phyloP scores from a whole-genome alignment of 2,113 vertebrate genomes.

The Eptesicus fuscus region DNA sequence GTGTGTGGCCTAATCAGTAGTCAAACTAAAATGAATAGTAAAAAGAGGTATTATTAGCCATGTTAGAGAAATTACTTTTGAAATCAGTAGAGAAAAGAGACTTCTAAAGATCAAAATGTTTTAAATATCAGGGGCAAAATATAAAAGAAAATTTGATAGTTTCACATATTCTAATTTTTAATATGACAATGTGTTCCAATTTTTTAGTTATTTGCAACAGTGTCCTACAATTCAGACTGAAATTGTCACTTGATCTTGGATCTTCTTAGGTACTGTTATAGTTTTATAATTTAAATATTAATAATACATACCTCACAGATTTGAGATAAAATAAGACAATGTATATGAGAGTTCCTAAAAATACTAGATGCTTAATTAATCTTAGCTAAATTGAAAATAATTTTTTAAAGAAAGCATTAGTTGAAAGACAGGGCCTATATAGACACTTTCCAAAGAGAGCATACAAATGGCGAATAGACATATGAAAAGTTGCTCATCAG shows the following conservation, averaged over 20 bases:
- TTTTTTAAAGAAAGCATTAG: background rate
- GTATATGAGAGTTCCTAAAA: background rate
- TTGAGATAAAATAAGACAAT: background rate
- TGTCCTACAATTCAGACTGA: background rate
- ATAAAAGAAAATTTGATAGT: background rate
- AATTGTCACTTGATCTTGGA: background rate
- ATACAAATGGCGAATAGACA: background rate
- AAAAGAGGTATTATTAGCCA: background rate
- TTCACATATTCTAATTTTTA: background rate
- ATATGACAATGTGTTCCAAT: background rate
- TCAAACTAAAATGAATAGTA: background rate
- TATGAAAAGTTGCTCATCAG: background rate
- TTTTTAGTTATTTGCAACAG: background rate
- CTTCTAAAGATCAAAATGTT: background rate
- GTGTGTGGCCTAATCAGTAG: background rate
- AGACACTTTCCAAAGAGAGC: background rate
- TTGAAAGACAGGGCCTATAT: background rate
- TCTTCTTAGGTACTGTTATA: background rate
- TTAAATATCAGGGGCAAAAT: background rate
- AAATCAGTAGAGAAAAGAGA: background rate
- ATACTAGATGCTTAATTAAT: background rate
- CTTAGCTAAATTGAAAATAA: background rate
- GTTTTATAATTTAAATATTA: background rate
- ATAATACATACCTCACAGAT: background rate
- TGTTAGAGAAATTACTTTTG: background rate